A percentile compares a stretch with the other conserved stretches of the same genome.
Evolutionary conservation across 2,797 vertebrate species (phyloP).

Genomic region (Aplochiton taeniatus): DNA sequence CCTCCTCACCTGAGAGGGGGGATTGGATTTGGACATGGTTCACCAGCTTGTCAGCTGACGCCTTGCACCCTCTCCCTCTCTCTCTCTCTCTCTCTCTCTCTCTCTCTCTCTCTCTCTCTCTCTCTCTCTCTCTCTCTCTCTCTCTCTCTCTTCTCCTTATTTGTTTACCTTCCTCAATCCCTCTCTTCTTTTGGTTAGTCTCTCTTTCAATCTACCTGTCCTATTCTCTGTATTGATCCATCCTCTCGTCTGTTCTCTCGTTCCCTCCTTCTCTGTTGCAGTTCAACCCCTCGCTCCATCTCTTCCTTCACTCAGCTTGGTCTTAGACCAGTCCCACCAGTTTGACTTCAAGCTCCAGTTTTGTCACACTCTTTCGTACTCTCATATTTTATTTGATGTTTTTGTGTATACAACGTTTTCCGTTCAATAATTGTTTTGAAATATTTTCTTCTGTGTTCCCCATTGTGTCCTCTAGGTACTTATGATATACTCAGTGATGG

Average conservation of each 20-base stretch:
- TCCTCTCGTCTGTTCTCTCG: constrained; percentile 7
- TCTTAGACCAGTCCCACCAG: constrained; percentile 23
- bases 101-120: background rate
- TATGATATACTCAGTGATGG: no score
- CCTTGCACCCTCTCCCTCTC: constrained; percentile 14
- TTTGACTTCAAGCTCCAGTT: constrained; percentile 32
- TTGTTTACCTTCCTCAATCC: constrained; percentile 42
- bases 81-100: constrained; percentile 8
- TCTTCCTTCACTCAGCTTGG: constrained; percentile 20
- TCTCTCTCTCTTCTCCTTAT: constrained; percentile 18
- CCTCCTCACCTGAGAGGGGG: constrained; percentile 25
- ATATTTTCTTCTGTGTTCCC: no score
- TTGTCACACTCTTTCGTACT: no score
- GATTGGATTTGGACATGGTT: constrained; percentile 31
- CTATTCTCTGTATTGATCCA: background rate
- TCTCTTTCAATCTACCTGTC: constrained; percentile 36
- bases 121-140: constrained; percentile 1
- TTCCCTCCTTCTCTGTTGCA: no score
- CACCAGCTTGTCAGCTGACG: constrained; percentile 24
- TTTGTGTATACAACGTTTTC: no score
- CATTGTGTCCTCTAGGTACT: no score
- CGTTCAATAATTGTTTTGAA: no score
- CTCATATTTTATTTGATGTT: no score
- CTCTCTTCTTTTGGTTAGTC: background rate
- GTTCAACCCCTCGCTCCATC: background rate